Conservation (phyloP, 1,140 invertebrate genomes). For the Drosophila insularis region DNA sequence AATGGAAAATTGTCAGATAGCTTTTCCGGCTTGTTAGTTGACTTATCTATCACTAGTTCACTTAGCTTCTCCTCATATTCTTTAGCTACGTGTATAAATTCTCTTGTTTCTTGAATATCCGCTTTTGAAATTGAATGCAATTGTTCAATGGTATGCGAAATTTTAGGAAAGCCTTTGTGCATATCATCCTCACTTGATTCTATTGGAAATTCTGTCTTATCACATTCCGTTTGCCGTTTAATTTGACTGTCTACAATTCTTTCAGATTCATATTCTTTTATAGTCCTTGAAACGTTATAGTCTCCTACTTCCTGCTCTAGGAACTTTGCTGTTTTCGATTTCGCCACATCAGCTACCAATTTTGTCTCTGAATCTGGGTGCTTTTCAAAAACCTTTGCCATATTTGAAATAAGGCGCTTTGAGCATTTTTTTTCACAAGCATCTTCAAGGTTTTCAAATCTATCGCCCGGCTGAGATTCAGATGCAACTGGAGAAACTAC, state of each 20-base stretch:
- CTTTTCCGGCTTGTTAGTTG: neutral
- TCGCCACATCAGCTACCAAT: conserved; percentile 23
- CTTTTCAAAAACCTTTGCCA: conserved; percentile 47
- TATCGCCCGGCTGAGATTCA: conserved; percentile 26
- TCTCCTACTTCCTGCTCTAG: conserved; percentile 45
- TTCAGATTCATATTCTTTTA: conserved; percentile 41
- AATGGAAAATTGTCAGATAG: conserved; percentile 48
- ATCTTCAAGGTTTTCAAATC: conserved; percentile 55
- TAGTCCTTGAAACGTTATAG: conserved; percentile 34
- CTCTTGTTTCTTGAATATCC: conserved; percentile 53
- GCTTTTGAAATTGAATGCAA: conserved; percentile 68
- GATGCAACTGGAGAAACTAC: conserved; percentile 41
- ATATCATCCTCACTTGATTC: conserved; percentile 27
- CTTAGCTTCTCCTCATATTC: conserved; percentile 43
- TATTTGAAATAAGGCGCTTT: conserved; percentile 56
- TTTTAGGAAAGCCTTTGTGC: conserved; percentile 51
- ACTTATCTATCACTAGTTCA: conserved; percentile 28
- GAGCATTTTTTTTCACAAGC: conserved; percentile 64
- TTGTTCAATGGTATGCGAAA: conserved; percentile 52
- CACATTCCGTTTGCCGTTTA: conserved; percentile 42
- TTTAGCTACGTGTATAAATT: conserved; percentile 41
- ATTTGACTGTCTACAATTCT: conserved; percentile 26
- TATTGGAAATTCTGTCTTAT: conserved; percentile 62
- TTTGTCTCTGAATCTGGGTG: conserved; percentile 11
- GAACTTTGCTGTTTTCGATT: conserved; percentile 46